Conservation (phyloP, 2,113 vertebrate species). For the Elephas maximus region DNA sequence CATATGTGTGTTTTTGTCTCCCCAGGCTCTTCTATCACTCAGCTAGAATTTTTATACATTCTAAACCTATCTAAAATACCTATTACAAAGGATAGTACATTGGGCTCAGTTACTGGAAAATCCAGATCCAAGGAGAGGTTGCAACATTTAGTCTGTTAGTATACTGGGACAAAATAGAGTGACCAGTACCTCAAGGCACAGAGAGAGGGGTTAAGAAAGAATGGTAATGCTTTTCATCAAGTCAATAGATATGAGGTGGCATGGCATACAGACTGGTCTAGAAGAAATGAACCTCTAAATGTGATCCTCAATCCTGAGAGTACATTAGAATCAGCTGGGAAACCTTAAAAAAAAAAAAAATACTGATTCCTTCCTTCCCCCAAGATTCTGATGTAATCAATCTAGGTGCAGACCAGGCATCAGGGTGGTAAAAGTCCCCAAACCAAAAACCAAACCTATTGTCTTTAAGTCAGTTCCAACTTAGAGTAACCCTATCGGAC, state of each 20-base stretch:
- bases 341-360: background rate
- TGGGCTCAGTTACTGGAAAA: background rate
- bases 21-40: background rate
- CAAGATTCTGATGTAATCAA: background rate
- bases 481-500: no score
- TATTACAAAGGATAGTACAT: background rate
- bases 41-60: background rate
- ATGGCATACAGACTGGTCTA: background rate
- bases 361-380: accelerated
- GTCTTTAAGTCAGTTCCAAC: no score
- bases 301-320: background rate
- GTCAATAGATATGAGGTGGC: background rate
- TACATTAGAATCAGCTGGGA: background rate
- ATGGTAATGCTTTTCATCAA: background rate
- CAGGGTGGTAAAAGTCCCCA: background rate
- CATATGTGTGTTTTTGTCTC: background rate
- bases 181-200: background rate
- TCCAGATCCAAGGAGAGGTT: background rate
- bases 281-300: background rate
- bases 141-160: background rate
- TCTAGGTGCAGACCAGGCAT: background rate
- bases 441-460: no score
- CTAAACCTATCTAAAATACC: background rate
- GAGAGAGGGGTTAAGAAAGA: background rate
- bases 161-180: background rate